Conservation (phyloP, 2,888 invertebrate genomes). For the Allacma fusca region DNA sequence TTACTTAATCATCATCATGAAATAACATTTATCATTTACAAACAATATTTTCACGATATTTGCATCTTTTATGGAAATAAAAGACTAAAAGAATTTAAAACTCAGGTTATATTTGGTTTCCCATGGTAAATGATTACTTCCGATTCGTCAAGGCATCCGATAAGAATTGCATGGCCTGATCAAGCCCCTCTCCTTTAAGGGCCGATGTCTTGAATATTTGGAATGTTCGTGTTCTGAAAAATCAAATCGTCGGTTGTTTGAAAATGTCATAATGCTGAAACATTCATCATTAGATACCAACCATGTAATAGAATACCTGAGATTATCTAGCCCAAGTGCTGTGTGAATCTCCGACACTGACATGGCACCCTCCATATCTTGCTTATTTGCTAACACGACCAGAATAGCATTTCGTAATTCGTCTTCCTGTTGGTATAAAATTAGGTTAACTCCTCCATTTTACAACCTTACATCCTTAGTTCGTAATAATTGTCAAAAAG, state of each 20-base stretch:
- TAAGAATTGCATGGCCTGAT: slow-evolving; percentile 99
- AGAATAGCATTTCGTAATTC: slow-evolving; percentile 94
- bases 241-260: too few relatives aligned
- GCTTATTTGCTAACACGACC: slow-evolving; percentile 98
- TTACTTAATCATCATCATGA: slow-evolving; percentile 4
- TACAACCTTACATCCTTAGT: too few relatives aligned
- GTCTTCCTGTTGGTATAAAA: slow-evolving; percentile 77
- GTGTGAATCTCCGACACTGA: slow-evolving; percentile 80
- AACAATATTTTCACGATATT: slow-evolving; percentile 33
- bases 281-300: too few relatives aligned
- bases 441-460: neutral
- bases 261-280: too few relatives aligned
- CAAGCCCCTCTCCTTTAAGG: slow-evolving; percentile 95
- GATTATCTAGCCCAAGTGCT: slow-evolving; percentile 47
- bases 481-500: too few relatives aligned
- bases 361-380: slow-evolving; percentile 98
- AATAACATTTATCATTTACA: slow-evolving; percentile 17
- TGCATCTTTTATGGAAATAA: slow-evolving; percentile 20
- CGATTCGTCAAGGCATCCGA: slow-evolving; percentile 87
- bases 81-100: slow-evolving; percentile 27
- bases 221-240: slow-evolving; percentile 92
- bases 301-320: too few relatives aligned
- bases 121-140: slow-evolving; percentile 71
- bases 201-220: slow-evolving; percentile 99
- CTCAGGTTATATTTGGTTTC: slow-evolving; percentile 2